phyloP scores from a whole-genome alignment of 2,888 invertebrate species.

The Dioctria linearis region DNA sequence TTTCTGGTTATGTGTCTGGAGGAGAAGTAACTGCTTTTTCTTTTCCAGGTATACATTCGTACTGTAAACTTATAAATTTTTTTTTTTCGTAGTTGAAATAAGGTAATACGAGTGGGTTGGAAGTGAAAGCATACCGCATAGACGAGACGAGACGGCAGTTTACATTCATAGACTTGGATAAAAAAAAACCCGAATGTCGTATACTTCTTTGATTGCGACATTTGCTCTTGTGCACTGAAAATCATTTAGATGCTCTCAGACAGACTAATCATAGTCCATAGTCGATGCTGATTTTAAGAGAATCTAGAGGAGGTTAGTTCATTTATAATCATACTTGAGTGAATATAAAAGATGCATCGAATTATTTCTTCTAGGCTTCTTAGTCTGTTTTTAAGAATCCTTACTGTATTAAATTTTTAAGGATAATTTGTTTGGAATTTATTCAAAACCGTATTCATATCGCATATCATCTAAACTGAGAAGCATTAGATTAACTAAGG shows the following conservation, averaged over 20 bases:
- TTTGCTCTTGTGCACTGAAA: slow-evolving; percentile 54
- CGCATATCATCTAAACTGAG: too few species aligned
- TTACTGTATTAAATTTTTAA: too few species aligned
- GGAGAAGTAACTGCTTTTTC: neutral
- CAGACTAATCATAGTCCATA: neutral
- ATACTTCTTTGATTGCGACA: slow-evolving; percentile 56
- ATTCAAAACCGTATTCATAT: too few species aligned
- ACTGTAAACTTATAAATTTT: slow-evolving; percentile 30
- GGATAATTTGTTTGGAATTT: too few species aligned
- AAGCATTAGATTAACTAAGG: too few species aligned
- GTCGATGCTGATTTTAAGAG: slow-evolving; percentile 27
- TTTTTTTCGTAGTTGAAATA: slow-evolving; percentile 8
- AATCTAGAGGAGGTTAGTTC: slow-evolving; percentile 43
- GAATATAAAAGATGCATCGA: neutral
- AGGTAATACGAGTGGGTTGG: slow-evolving; percentile 28
- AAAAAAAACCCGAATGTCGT: slow-evolving; percentile 36
- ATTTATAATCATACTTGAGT: slow-evolving; percentile 40
- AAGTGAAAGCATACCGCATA: slow-evolving; percentile 27
- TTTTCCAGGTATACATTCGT: slow-evolving; percentile 30
- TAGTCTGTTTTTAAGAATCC: too few species aligned
- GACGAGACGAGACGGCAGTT: slow-evolving; percentile 22
- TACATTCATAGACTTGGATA: slow-evolving; percentile 10
- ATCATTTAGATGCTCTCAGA: slow-evolving; percentile 45
- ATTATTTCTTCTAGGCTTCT: neutral
- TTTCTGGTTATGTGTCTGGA: slow-evolving; percentile 32